phyloP scores from a whole-genome alignment of 1,140 invertebrate genomes.

The Megathymus violae region DNA sequence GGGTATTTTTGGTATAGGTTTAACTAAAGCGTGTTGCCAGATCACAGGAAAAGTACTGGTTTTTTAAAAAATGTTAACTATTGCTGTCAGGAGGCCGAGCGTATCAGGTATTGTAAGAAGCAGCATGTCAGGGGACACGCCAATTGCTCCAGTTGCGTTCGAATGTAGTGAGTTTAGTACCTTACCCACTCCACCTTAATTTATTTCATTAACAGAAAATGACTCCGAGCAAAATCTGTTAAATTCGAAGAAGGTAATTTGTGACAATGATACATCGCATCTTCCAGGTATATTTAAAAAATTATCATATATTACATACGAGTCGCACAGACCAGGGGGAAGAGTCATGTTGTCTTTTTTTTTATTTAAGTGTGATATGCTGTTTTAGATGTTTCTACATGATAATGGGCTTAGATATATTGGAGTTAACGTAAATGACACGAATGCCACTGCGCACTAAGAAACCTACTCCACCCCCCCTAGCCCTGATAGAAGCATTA shows the following conservation, averaged over 20 bases:
- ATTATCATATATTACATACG: constrained; percentile 20
- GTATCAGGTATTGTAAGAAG: too few species aligned
- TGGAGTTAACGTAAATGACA: constrained; percentile 1
- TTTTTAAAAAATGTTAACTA: neutral
- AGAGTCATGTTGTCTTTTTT: neutral
- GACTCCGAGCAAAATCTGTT: too few species aligned
- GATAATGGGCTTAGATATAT: neutral
- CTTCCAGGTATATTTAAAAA: constrained; percentile 35
- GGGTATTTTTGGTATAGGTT: too few species aligned
- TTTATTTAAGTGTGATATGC: constrained; percentile 7
- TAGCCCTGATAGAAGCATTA: too few species aligned
- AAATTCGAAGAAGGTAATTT: constrained; percentile 1
- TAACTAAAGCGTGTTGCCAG: too few species aligned
- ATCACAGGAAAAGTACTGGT: constrained; percentile 1
- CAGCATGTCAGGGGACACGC: too few species aligned
- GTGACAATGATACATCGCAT: neutral
- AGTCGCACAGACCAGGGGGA: constrained; percentile 5
- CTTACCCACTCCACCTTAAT: too few species aligned
- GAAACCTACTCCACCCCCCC: too few species aligned
- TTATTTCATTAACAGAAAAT: too few species aligned
- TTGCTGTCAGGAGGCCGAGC: neutral
- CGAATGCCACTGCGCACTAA: too few species aligned
- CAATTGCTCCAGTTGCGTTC: too few species aligned
- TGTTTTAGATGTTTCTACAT: constrained; percentile 9
- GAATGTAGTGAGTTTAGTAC: too few species aligned